Percentiles rank a stretch among this genome's conserved stretches.
phyloP scores from a whole-genome alignment of 2,888 invertebrate species.

The Eristalinus aeneus region DNA sequence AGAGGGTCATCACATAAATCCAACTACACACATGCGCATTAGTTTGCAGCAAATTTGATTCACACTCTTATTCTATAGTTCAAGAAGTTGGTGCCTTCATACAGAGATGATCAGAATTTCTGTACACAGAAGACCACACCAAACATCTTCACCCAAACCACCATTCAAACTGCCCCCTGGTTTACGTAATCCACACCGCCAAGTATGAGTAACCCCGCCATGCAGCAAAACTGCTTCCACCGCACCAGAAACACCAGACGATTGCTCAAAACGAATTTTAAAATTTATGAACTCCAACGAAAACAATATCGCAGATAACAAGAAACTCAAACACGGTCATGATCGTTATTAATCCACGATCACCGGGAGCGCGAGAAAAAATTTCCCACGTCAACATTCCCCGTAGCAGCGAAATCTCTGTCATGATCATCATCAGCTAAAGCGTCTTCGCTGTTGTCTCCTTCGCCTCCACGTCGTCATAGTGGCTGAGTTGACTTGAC shows the following conservation, averaged over 20 bases:
- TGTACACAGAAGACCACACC: too few relatives aligned
- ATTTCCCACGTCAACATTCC: slow-evolving; percentile 68
- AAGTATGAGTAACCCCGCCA: not conserved
- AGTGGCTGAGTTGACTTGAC: not conserved
- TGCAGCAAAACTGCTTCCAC: too few relatives aligned
- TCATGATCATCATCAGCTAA: slow-evolving; percentile 56
- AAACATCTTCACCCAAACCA: too few relatives aligned
- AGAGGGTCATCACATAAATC: too few relatives aligned
- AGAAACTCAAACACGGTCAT: slow-evolving; percentile 69
- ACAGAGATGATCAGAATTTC: too few relatives aligned
- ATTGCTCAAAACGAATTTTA: slow-evolving; percentile 58
- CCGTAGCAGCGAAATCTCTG: slow-evolving; percentile 61
- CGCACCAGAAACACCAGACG: not conserved
- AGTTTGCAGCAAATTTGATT: too few relatives aligned
- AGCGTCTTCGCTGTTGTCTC: slow-evolving; percentile 10
- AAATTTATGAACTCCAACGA: slow-evolving; percentile 66
- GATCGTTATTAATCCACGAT: slow-evolving; percentile 71
- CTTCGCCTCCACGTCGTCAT: slow-evolving; percentile 14
- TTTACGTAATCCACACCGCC: not conserved
- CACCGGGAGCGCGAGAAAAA: slow-evolving; percentile 43
- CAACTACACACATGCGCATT: too few relatives aligned
- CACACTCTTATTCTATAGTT: too few relatives aligned
- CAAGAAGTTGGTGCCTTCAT: too few relatives aligned
- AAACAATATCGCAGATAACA: slow-evolving; percentile 69
- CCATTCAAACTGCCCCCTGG: not conserved